Base-by-base conservation (phyloP, 2,113 vertebrate species). In the Himantopus leucocephalus region DNA sequence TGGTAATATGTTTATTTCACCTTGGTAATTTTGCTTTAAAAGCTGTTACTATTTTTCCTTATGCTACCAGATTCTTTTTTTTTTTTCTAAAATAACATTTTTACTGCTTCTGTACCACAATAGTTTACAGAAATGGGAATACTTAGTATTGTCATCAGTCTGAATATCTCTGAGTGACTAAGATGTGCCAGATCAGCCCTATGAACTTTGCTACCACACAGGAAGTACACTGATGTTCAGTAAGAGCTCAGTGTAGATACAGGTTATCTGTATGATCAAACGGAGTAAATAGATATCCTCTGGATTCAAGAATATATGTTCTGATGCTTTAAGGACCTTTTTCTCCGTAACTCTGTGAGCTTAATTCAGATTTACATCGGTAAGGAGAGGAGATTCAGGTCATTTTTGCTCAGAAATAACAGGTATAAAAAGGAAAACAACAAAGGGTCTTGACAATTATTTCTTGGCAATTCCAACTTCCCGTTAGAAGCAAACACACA, bases 391-490 rank as follows among this genome's bases (percentile, higher is more conserved):
- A 72, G 20, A 59, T 23, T 67, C 34, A 18, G 79, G 56, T 56
- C 16, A 16, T 58, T 92, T 91, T 71, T 59, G n/a, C 76, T 84
- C 52, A 94, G 76, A 86, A 96, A 72, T 74, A 89, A 45, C 50
- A 86, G 34, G 39, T 75, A 64, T 22, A 37, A 64, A 84, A 81
- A 74, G 24, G 56, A 85, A 91, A 94, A 55, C 75, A 74, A 35
- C 75, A 89, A 86, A 94, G 48, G 37, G 37, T 88, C 88, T 72
- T 48, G 83, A 68, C 11, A 13, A 79, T 72, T 45, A 68, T 87
- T 94, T 90, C 92, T 87, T 92, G 79, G 91, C 92, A 89, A 52
- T 81, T 91, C n/a, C 60, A 74, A 17, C 66, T 97, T 97, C 88
- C 94, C 5, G 1, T 91, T 72, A 78, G 76, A 81, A 84, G 75